These are phyloP conservation scores for Dasypus novemcinctus DNA, from an alignment of 2,113 vertebrate genomes.

Conservation along the genomic window DNA sequence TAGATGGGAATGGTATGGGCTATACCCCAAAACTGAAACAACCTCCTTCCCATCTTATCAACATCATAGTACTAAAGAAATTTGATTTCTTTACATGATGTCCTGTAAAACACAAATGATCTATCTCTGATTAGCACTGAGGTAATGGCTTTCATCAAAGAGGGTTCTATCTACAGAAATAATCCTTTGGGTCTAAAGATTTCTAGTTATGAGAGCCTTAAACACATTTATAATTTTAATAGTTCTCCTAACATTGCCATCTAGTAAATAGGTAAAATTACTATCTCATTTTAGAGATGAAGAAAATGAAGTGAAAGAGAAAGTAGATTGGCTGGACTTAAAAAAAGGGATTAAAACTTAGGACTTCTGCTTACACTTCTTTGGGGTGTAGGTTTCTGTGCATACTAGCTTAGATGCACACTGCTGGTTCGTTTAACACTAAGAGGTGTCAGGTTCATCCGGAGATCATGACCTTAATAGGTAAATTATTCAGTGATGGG, in stretches of 20 bases:
- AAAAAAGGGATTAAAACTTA: neutral
- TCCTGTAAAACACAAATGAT: neutral
- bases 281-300: slow-evolving; percentile 36
- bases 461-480: slow-evolving; percentile 67
- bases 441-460: slow-evolving; percentile 64
- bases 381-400: neutral
- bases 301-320: neutral
- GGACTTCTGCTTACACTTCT: neutral
- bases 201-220: neutral
- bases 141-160: neutral
- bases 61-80: neutral
- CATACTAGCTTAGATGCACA: neutral
- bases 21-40: neutral
- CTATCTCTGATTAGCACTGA: neutral
- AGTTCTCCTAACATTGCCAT: neutral
- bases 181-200: neutral
- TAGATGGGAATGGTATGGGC: neutral
- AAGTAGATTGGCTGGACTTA: neutral
- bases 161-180: neutral
- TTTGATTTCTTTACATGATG: neutral
- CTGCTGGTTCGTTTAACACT: slow-evolving; percentile 33
- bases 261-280: neutral
- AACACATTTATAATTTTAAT: neutral
- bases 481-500: slow-evolving; percentile 73
- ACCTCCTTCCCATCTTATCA: neutral